Evolutionary conservation across 2,888 invertebrate genomes (phyloP).

Genomic region (Piscicola geometra): DNA sequence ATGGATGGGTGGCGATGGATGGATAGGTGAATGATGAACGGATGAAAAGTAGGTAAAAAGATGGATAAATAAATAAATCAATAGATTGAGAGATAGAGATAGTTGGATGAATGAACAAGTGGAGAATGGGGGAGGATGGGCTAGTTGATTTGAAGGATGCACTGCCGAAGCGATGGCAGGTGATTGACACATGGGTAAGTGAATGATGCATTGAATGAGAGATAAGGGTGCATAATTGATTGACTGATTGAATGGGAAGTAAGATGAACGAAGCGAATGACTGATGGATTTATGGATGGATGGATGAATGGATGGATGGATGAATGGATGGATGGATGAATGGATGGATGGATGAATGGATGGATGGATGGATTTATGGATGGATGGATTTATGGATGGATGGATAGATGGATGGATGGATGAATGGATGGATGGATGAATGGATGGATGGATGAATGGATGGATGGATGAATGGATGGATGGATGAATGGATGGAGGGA

Average conservation of each 20-base stretch:
- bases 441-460: not conserved
- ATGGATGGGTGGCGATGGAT: too few species aligned
- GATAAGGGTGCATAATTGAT: too few species aligned
- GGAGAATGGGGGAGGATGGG: too few species aligned
- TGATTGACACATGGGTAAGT: too few species aligned
- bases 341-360: not conserved
- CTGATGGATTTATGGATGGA: not conserved
- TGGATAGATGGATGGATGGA: not conserved
- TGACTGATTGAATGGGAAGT: not conserved
- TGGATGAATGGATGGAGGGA: constrained; percentile 59
- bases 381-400: not conserved
- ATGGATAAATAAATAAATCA: too few species aligned
- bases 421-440: not conserved
- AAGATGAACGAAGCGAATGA: not conserved
- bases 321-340: not conserved
- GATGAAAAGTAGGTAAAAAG: too few species aligned
- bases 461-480: constrained; percentile 6
- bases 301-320: not conserved
- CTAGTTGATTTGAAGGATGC: too few species aligned
- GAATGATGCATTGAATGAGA: too few species aligned
- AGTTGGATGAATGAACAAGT: too few species aligned
- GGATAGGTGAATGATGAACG: too few species aligned
- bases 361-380: not conserved
- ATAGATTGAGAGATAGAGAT: too few species aligned
- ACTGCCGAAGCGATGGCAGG: too few species aligned